Evolutionary conservation across 2,797 vertebrate genomes (phyloP).

Genomic region (Chiropotes sagulatus): DNA sequence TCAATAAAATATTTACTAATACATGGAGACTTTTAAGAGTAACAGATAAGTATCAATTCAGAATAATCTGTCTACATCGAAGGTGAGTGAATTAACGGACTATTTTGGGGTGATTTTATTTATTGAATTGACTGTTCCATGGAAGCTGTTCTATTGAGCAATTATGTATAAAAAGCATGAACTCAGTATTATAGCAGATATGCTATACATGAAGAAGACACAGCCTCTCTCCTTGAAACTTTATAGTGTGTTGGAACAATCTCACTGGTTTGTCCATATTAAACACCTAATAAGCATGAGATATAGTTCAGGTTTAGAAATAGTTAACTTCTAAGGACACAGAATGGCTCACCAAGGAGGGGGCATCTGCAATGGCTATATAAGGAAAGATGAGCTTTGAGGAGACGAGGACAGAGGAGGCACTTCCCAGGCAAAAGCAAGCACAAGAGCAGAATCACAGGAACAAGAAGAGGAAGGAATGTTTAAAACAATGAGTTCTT

Average conservation of each 20-base stretch:
- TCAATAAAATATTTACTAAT: conserved; percentile 22
- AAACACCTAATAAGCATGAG: neutral
- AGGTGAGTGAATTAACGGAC: neutral
- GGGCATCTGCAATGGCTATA: neutral
- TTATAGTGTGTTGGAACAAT: neutral
- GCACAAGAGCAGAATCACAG: neutral
- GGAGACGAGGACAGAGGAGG: neutral
- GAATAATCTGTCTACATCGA: neutral
- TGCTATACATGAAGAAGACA: neutral
- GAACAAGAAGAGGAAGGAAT: neutral
- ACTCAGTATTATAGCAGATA: neutral
- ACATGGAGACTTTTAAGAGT: neutral
- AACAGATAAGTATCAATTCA: neutral
- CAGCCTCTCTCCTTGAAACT: neutral
- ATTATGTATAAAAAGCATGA: neutral
- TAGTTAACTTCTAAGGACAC: neutral
- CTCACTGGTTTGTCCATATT: neutral
- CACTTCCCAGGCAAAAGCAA: neutral
- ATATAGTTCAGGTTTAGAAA: neutral
- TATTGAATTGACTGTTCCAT: neutral
- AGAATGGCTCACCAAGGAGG: neutral
- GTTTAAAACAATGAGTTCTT: neutral
- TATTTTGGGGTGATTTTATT: neutral
- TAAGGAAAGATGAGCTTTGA: neutral
- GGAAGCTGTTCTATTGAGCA: neutral